Evolutionary conservation across 2,113 vertebrate genomes (phyloP).

Genomic region (Anguilla rostrata): DNA sequence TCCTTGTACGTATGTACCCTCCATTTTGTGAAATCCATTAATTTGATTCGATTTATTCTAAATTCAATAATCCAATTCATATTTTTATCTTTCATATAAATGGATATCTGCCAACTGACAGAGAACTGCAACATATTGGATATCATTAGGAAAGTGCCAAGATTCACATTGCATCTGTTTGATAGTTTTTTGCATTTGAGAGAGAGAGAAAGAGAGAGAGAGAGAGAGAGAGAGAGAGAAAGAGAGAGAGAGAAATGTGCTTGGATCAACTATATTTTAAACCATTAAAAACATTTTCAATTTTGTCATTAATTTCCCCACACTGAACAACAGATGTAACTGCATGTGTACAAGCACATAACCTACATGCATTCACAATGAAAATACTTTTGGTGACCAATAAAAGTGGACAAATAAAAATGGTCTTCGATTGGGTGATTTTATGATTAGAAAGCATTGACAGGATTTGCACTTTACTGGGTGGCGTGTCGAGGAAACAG

Average conservation of each 20-base stretch:
- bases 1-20: too few species aligned
- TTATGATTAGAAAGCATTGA: not conserved
- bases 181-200: not conserved
- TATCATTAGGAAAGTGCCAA: not conserved
- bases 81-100: not conserved
- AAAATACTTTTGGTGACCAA: not conserved
- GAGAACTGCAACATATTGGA: not conserved
- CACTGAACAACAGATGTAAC: not conserved
- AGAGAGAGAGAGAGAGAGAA: too few species aligned
- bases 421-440: not conserved
- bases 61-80: not conserved
- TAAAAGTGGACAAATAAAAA: not conserved
- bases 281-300: not conserved
- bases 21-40: too few species aligned
- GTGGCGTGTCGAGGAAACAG: not conserved
- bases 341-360: not conserved
- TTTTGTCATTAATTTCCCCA: not conserved
- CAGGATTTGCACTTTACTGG: not conserved
- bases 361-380: not conserved
- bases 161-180: slow-evolving; percentile 1
- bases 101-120: not conserved
- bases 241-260: too few species aligned
- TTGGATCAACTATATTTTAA: not conserved
- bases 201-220: not conserved
- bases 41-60: too few species aligned